Base-by-base conservation (phyloP, 2,113 vertebrate genomes). In the Hydropotes inermis region DNA sequence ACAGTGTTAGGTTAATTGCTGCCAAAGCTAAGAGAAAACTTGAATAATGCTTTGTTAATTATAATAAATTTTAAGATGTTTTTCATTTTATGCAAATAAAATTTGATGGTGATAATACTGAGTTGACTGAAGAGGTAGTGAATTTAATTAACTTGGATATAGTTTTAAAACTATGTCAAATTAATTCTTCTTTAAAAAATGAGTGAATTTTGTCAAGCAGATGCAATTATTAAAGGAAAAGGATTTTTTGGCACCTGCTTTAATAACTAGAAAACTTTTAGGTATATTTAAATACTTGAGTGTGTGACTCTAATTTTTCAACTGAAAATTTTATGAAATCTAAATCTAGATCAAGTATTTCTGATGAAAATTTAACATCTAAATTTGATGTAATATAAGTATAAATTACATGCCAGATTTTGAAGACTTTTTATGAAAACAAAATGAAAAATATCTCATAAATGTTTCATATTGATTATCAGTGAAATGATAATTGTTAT, bases 91-190 rank as follows among this genome's bases (percentile, higher is more conserved):
- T 7, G 12, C 67, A 79, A 85, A 61, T 27, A 39, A 76, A 94
- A 52, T 87, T 36, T 74, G 43, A 94, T 83, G 39, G 21, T 28
- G 47, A n/a, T 61, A 83, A 33, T 43, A 64, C 27, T 30, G 47
- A 94, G 5, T 5, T 92, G 36, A 95, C 39, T 64, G 15, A 67
- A 58, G 39, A 82, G 2, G 58, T 86, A 60, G 39, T n/a, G 4
- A 79, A 70, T 93, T 91, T 88, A 58, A 15, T 93, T 86, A 90
- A 90, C 1, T 78, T 67, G 23, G 9, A 84, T 4, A 84, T 13
- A 54, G 23, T 85, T 98, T 92, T 92, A 36, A 96, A 97, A 87
- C 47, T 81, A 76, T 55, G 2, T 64, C 52, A 90, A 94, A 84
- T 89, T 61, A 83, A 16, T 79, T 55, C 5, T 87, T 93, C 33